These are phyloP conservation scores for Temnopleurus reevesii DNA, from an alignment of 53 echinoderm and acorn worm genomes.

Conservation along the genomic window DNA sequence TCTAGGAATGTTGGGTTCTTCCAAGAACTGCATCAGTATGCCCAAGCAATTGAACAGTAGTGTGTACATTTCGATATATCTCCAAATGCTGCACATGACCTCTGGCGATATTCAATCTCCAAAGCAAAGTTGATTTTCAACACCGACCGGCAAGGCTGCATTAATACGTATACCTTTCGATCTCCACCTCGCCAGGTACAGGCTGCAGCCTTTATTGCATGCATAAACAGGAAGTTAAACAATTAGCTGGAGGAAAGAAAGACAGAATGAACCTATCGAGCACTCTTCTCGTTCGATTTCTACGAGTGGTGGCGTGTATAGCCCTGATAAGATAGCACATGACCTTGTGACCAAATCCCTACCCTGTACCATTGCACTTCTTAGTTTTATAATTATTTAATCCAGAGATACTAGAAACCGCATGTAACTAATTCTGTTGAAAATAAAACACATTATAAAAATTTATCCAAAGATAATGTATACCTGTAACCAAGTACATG, in stretches of 20 bases:
- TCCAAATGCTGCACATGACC: no score
- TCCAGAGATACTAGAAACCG: no score
- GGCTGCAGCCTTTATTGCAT: background rate
- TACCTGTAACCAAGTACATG: no score
- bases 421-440: no score
- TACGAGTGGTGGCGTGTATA: background rate
- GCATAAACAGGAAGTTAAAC: slow-evolving; percentile 48
- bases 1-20: no score
- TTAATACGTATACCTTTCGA: background rate
- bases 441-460: no score
- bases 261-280: background rate
- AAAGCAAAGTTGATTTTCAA: no score
- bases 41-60: no score
- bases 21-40: no score
- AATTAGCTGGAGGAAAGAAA: slow-evolving; percentile 43
- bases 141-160: background rate
- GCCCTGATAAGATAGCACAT: slow-evolving; percentile 32
- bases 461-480: no score
- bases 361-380: background rate
- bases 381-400: background rate
- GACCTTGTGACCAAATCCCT: background rate
- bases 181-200: background rate
- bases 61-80: no score
- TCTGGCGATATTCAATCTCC: no score
- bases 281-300: background rate